These are phyloP conservation scores for Cinclus cinclus DNA, from an alignment of 2,113 vertebrate species.

Conservation along the genomic window DNA sequence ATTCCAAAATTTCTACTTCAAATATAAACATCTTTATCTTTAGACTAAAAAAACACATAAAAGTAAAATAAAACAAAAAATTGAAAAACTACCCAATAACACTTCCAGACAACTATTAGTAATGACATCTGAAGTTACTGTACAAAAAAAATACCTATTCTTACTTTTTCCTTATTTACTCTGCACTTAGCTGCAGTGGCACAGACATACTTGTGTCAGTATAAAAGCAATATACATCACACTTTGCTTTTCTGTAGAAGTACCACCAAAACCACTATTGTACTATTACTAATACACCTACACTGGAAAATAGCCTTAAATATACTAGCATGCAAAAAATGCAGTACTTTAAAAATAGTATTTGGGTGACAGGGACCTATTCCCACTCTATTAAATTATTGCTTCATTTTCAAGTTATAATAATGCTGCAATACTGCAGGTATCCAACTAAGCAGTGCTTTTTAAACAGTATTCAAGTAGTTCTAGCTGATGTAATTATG, in stretches of 20 bases:
- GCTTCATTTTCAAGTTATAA: not conserved
- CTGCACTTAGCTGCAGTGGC: not conserved
- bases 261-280: not conserved
- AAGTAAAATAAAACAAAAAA: not conserved
- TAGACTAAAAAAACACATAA: not conserved
- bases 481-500: not conserved
- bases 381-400: not conserved
- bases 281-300: not conserved
- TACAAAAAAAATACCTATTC: not conserved
- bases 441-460: not conserved
- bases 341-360: not conserved
- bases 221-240: not conserved
- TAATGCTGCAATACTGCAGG: not conserved
- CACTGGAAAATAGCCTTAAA: not conserved
- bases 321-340: not conserved
- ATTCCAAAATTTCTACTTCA: not conserved
- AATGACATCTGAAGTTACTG: not conserved
- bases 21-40: not conserved
- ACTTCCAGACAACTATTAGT: not conserved
- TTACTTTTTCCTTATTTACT: not conserved
- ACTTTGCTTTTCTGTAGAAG: not conserved
- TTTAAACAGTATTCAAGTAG: not conserved
- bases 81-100: not conserved
- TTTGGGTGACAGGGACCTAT: not conserved
- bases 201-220: not conserved